Conservation (phyloP, 2,888 invertebrate genomes). For the Balanococcus diminutus region DNA sequence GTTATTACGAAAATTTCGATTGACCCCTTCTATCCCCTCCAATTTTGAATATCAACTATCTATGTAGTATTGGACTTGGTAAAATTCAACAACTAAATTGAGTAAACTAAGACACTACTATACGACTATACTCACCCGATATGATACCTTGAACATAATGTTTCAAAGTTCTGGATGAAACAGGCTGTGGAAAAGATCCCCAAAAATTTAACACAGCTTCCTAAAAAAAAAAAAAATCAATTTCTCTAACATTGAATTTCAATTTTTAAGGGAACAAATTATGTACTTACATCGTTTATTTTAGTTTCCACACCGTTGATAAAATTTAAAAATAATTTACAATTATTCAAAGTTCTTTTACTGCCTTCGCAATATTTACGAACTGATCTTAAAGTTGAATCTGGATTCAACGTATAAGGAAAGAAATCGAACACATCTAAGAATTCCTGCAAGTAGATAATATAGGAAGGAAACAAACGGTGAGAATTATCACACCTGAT, state of each 20-base stretch:
- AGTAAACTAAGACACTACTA: too few relatives aligned
- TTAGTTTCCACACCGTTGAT: constrained; percentile 54
- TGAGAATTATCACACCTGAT: not conserved
- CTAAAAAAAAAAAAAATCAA: constrained; percentile 3
- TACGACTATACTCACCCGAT: constrained; percentile 55
- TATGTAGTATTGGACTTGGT: too few relatives aligned
- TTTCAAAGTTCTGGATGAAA: constrained; percentile 56
- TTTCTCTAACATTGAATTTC: too few relatives aligned
- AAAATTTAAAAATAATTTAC: constrained; percentile 50
- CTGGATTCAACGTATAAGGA: constrained; percentile 56
- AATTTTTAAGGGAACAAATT: too few relatives aligned
- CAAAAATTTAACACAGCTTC: constrained; percentile 53
- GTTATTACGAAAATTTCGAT: too few relatives aligned
- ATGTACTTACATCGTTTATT: constrained; percentile 55
- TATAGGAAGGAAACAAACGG: not conserved
- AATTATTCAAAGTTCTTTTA: constrained; percentile 44
- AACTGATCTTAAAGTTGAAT: constrained; percentile 54
- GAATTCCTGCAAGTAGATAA: too few relatives aligned
- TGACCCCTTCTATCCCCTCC: too few relatives aligned
- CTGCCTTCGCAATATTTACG: constrained; percentile 49
- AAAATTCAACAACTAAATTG: too few relatives aligned
- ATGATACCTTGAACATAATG: constrained; percentile 56
- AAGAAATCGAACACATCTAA: constrained; percentile 54
- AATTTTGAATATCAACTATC: too few relatives aligned
- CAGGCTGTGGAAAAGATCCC: constrained; percentile 56